A percentile compares a stretch with the other conserved stretches of the same genome.
Conservation (phyloP, 2,113 vertebrate species). For the Phalacrocorax pelagicus region DNA sequence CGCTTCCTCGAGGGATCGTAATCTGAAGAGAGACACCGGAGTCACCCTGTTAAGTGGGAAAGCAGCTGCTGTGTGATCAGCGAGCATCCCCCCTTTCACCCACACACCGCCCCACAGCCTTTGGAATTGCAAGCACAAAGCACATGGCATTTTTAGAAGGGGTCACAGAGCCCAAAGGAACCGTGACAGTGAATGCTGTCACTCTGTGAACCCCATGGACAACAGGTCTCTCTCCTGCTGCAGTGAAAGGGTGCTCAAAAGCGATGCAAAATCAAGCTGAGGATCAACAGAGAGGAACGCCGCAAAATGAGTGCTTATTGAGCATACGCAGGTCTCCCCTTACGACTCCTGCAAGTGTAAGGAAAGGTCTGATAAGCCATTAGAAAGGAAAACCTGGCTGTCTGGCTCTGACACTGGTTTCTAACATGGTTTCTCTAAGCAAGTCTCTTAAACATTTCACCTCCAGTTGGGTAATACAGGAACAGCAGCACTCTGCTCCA, state of each 20-base stretch:
- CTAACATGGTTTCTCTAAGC: neutral
- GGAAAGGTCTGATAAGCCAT: neutral
- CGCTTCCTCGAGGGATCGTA: slow-evolving; percentile 88
- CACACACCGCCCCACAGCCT: neutral
- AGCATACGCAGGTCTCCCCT: neutral
- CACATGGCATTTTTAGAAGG: rapidly evolving
- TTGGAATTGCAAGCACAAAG: neutral
- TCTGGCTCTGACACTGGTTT: neutral
- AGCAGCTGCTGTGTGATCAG: neutral
- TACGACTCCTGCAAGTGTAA: neutral
- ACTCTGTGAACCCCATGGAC: rapidly evolving
- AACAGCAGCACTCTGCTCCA: neutral
- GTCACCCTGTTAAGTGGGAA: neutral
- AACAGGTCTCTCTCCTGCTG: neutral
- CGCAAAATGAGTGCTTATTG: rapidly evolving
- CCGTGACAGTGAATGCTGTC: rapidly evolving
- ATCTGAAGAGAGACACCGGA: slow-evolving; percentile 76
- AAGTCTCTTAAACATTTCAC: neutral
- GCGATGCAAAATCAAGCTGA: rapidly evolving
- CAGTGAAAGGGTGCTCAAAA: neutral
- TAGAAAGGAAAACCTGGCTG: neutral
- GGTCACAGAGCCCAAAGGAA: neutral
- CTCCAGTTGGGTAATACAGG: neutral
- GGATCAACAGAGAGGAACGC: neutral
- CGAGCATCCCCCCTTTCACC: neutral